These are phyloP conservation scores for crab-eating macaque (Macaca fascicularis) DNA, from an alignment of 2,113 vertebrate species.

Conservation along the genomic window T2T-MFA8v1.1 NC_088376.1:201175501-201176000, in stretches of 20 bases:
- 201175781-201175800: slow-evolving; percentile 48
- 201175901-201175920: slow-evolving; percentile 72
- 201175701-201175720: neutral
- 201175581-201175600: slow-evolving; percentile 4
- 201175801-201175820: slow-evolving; percentile 45
- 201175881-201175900: slow-evolving; percentile 57
- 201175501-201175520: neutral
- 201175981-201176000: slow-evolving; percentile 74
- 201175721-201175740: slow-evolving; percentile 73
- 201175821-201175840: slow-evolving; percentile 46
- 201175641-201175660: neutral
- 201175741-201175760: slow-evolving; percentile 36
- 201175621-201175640: slow-evolving; percentile 2
- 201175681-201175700: slow-evolving; percentile 5
- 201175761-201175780: slow-evolving; percentile 47
- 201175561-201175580: neutral
- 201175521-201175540: neutral
- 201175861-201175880: slow-evolving; percentile 45
- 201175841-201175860: slow-evolving; percentile 32
- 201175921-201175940: slow-evolving; percentile 77
- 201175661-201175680: neutral
- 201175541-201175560: neutral
- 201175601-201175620: neutral
- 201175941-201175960: slow-evolving; percentile 70
- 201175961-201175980: slow-evolving; percentile 76